Evolutionary conservation across 1,140 invertebrate species (phyloP), one percentile per base, ranked within the genome.

Genomic region (Zophobas morio): DNA sequence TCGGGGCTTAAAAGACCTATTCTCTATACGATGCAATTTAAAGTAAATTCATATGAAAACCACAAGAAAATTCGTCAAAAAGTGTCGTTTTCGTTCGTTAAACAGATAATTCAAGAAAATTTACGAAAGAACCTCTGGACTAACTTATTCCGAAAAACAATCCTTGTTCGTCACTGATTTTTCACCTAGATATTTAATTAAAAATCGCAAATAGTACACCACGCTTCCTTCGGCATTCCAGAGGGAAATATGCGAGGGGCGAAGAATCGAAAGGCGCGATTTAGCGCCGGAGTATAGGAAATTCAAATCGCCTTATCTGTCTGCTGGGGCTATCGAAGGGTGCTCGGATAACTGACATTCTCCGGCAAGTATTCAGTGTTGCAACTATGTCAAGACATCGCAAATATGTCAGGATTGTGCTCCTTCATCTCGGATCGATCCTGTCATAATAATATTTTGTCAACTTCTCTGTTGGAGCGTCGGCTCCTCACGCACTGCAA

Each of bases 311-410:
- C 34, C 51, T 53, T 72, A 72, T 72, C 70, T 53, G 70, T 37
- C 57, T 8, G 72, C 51, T 70, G 47, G 36, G 75, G 74, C 74
- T 76, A 76, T 76, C 74, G 74, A 66, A 70, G 74, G 74, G 63
- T 66, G 70, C 39, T 39, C 49, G 70, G 56, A 77, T 77, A 72
- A 42, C 76, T 77, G 70, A 40, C 70, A 77, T 77, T 77, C 76
- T 63, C 70, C 70, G 56, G 70, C 75, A 81, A 81, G 78, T 81
- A 81, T 81, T 81, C 76, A 54, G 72, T 76, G 78, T 56, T 78
- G 78, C 75, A 81, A 79, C 80, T 79, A 81, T 79, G 80, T 79
- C 75, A 81, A 81, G 80, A 81, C 80, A 79, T 81, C 47, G 49
- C 75, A 81, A 81, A 81, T 81, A 81, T 81, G 78, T 77, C 78